Evolutionary conservation across 2,888 invertebrate species (phyloP), one percentile per base, ranked within the genome.

Genomic region (Mythimna ferrago): DNA sequence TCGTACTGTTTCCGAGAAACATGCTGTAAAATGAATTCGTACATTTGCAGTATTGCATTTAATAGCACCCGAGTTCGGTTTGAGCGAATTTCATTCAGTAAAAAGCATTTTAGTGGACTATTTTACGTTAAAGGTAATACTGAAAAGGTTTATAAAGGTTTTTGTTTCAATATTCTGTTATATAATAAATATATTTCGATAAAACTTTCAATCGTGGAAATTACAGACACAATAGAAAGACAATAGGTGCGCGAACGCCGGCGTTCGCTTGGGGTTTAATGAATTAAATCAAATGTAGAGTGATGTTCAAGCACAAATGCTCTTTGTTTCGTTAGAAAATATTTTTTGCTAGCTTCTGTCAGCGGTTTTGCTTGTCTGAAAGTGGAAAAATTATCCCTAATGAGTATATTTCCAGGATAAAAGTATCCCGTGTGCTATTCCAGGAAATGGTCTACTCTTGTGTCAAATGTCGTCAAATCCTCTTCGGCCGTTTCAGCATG

Each of bases 1-100:
- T 51, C 44, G 26, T 66, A 38, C 41, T 26, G 53, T 78, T 71
- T 57, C 66, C 71, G 26, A 58, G 38, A 56, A 81, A 64, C 48
- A 54, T n/a, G 53, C 56, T 51, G 11, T 56, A 35, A 77, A 66
- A 63, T 71, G 21, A 64, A 76, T 58, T 6, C 48, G 58, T 56
- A 66, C 51, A 64, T 64, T 57, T 60, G 53, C 53, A 44, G 44
- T 53, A 71, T 70, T 71, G 56, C 63, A 32, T 66, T 78, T 56
- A 82, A 64, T 61, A 57, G 54, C 14, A 48, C 11, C 26, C 26
- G 51, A 58, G 21, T 77, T 51, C 53, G 6, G 16, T 58, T 81
- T 61, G 6, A 54, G n/a, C 6, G 38, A 57, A 76, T 57, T 62
- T 57, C 21, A 64, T 81, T 76, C n/a, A 64, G 57, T 44, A 54